Conservation (phyloP, 2,113 vertebrate species). For the Probosciger aterrimus region DNA sequence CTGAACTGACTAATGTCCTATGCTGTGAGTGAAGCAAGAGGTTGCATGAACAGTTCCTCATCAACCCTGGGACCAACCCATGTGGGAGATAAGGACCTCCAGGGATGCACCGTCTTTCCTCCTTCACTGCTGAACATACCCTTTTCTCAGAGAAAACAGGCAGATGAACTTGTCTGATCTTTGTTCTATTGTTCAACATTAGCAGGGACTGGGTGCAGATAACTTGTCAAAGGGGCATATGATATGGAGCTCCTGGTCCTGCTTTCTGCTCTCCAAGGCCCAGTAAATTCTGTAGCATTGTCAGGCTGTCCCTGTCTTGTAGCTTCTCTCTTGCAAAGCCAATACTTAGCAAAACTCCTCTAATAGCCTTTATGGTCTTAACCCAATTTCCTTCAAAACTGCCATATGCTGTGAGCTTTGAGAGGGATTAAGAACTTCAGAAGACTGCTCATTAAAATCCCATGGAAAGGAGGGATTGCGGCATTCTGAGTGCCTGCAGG, state of each 20-base stretch:
- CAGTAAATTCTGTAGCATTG: neutral
- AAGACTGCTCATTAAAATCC: conserved; percentile 39
- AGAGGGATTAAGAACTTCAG: conserved; percentile 20
- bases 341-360: conserved; percentile 4
- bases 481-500: neutral
- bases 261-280: neutral
- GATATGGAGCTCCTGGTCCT: neutral
- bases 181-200: neutral
- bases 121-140: neutral
- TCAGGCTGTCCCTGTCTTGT: neutral
- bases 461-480: neutral
- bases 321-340: neutral
- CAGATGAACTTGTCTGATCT: neutral
- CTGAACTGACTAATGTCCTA: neutral
- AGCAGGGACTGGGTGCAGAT: neutral
- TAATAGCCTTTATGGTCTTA: conserved; percentile 27
- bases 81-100: neutral
- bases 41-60: neutral
- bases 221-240: neutral
- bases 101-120: neutral
- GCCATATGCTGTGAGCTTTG: conserved; percentile 46
- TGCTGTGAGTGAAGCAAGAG: neutral
- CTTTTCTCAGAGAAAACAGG: neutral
- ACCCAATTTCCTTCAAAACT: conserved; percentile 44
- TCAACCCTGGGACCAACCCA: neutral